phyloP scores from a whole-genome alignment of 2,113 vertebrate species.

The Ivindomyrus marchei region DNA sequence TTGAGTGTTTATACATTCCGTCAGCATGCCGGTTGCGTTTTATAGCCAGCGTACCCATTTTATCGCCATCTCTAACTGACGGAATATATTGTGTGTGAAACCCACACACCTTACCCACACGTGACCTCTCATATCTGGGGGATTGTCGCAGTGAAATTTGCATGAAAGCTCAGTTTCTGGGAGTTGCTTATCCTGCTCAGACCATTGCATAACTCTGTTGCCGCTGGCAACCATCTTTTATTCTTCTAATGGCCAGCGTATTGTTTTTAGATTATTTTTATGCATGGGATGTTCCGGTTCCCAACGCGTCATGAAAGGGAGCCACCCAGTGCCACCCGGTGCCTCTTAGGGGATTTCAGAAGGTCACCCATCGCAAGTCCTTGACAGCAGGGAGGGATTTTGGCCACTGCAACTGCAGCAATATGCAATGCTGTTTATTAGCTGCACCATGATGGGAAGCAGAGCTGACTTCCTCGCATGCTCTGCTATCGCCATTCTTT shows the following conservation, averaged over 20 bases:
- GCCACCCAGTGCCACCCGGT: not conserved
- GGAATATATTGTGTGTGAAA: not conserved
- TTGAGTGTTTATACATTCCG: not conserved
- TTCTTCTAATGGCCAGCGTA: not conserved
- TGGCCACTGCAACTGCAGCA: not conserved
- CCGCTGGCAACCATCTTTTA: slow-evolving; percentile 4
- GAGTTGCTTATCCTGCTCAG: not conserved
- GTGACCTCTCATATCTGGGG: not conserved
- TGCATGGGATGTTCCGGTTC: not conserved
- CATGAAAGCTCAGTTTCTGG: not conserved
- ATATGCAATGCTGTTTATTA: slow-evolving; percentile 12
- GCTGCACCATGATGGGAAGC: not conserved
- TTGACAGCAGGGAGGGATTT: not conserved
- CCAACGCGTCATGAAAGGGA: not conserved
- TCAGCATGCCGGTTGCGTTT: not conserved
- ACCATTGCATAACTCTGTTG: not conserved
- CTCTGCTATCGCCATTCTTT: not conserved
- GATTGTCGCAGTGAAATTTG: not conserved
- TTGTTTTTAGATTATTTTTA: not conserved
- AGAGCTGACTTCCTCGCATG: not conserved
- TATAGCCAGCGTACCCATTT: not conserved
- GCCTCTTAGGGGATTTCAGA: not conserved
- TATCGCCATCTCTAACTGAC: not conserved
- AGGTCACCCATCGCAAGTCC: not conserved
- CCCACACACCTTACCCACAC: not conserved